phyloP scores from a whole-genome alignment of 2,113 vertebrate species.

The Gobio gobio region DNA sequence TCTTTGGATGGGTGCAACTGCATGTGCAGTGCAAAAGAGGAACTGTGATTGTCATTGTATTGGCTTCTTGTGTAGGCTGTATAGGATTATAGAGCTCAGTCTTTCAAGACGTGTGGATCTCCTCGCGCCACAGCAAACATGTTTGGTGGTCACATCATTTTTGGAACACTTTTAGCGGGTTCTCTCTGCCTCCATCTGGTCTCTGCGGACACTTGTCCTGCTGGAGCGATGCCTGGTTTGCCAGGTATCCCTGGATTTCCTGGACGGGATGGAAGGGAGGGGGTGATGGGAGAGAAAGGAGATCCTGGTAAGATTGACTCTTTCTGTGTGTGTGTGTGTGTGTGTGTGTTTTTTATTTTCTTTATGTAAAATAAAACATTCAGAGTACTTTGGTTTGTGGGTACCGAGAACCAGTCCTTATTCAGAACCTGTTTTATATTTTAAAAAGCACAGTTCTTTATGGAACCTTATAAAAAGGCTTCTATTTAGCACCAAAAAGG shows the following conservation, averaged over 20 bases:
- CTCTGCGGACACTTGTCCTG: not conserved
- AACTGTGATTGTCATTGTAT: slow-evolving; percentile 20
- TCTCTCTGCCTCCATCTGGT: slow-evolving; percentile 29
- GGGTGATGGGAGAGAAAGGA: slow-evolving; percentile 71
- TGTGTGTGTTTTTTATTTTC: not conserved
- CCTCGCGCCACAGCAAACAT: slow-evolving; percentile 31
- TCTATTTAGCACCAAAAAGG: too few relatives aligned
- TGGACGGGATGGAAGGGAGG: slow-evolving; percentile 85
- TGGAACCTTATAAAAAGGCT: too few relatives aligned
- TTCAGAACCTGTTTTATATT: not conserved
- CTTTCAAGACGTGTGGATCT: not conserved
- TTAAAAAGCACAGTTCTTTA: not conserved
- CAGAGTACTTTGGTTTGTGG: not conserved
- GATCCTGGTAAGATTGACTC: slow-evolving; percentile 57
- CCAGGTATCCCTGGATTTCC: slow-evolving; percentile 84
- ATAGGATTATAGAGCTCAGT: not conserved
- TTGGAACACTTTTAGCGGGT: slow-evolving; percentile 45
- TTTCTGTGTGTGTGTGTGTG: not conserved
- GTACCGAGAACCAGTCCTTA: not conserved
- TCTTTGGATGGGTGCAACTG: not conserved
- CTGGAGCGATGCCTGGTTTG: slow-evolving; percentile 75
- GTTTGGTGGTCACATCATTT: slow-evolving; percentile 32
- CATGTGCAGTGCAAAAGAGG: slow-evolving; percentile 41
- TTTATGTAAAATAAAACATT: not conserved
- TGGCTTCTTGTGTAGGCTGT: slow-evolving; percentile 12